Evolutionary conservation across 2,113 vertebrate species (phyloP).

Genomic region (Garra rufa): DNA sequence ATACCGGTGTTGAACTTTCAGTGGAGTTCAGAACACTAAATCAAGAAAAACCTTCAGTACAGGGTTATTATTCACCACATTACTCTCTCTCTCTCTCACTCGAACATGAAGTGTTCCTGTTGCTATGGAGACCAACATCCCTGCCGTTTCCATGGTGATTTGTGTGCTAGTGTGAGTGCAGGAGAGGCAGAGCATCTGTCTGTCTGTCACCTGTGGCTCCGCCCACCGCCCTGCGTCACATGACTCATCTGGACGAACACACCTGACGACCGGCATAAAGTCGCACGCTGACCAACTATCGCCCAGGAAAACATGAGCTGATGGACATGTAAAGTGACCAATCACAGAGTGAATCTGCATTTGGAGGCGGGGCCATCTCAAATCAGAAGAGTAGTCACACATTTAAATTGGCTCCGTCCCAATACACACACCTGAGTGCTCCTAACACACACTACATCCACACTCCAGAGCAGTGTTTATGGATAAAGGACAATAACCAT

Average conservation of each 20-base stretch:
- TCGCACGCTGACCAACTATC: no score
- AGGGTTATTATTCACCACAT: background rate
- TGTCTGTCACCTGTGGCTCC: background rate
- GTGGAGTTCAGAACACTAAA: background rate
- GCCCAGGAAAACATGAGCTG: background rate
- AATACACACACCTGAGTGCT: no score
- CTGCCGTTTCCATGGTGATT: slow-evolving; percentile 62
- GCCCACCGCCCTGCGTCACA: background rate
- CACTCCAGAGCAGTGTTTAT: no score
- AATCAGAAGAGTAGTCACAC: no score
- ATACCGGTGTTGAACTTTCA: no score
- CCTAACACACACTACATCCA: no score
- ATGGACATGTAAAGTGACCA: background rate
- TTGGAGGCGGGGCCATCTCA: no score
- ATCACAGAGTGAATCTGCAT: no score
- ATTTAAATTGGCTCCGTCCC: no score
- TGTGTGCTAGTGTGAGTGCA: slow-evolving; percentile 2
- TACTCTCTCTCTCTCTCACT: background rate
- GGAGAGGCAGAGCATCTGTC: background rate
- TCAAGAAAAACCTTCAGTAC: background rate
- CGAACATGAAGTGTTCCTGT: slow-evolving; percentile 58
- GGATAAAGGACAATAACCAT: no score
- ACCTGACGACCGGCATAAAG: background rate
- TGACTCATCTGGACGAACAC: background rate
- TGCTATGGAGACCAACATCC: slow-evolving; percentile 67